These are phyloP conservation scores for Morus bassanus DNA, from an alignment of 2,797 vertebrate species.

Conservation along the genomic window DNA sequence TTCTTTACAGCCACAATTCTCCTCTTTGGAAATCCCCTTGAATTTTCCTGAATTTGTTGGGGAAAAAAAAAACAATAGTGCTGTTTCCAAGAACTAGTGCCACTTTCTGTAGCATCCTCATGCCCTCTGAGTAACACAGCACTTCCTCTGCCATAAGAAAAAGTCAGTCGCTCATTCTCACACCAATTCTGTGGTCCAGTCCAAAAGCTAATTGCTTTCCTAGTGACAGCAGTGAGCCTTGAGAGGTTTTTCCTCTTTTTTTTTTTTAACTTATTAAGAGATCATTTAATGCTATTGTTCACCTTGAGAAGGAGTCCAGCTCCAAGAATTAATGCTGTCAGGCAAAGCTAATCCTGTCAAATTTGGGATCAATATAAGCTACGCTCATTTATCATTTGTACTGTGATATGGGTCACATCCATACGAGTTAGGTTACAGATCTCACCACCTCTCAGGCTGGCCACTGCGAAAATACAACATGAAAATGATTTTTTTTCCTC, in stretches of 20 bases:
- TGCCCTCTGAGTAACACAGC: neutral
- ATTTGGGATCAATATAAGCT: neutral
- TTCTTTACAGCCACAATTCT: neutral
- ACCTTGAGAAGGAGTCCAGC: neutral
- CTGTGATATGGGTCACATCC: neutral
- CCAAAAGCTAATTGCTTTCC: neutral
- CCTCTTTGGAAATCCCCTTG: neutral
- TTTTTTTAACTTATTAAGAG: neutral
- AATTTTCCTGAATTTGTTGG: neutral
- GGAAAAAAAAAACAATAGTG: neutral
- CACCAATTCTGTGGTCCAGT: neutral
- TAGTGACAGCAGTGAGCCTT: neutral
- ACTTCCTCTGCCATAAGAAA: neutral
- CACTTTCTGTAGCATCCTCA: neutral
- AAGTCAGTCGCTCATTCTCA: neutral
- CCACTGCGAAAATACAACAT: neutral
- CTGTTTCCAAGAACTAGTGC: constrained; percentile 22
- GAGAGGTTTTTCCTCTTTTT: neutral
- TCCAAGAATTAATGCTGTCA: neutral
- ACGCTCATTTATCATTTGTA: neutral
- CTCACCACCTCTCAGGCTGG: neutral
- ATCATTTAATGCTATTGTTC: neutral
- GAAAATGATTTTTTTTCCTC: neutral
- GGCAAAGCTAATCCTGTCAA: neutral
- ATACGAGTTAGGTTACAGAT: neutral